Conservation (phyloP, 30 jellyfish, hydroid and myxozoan genomes). For the Hydractinia echinata region DNA sequence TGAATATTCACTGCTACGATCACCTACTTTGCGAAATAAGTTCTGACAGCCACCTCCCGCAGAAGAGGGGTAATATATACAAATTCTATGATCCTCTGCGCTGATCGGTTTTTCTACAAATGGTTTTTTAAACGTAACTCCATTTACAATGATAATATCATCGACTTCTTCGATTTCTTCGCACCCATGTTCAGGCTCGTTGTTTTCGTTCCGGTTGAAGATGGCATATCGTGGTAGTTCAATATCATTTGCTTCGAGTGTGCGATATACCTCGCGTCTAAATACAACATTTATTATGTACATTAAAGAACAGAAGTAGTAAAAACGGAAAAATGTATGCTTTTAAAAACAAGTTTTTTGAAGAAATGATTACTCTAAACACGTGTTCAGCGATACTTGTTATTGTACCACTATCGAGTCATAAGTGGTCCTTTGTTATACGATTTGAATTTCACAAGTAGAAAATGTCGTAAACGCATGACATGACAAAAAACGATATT, state of each 20-base stretch:
- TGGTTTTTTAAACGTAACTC: constrained; percentile 78
- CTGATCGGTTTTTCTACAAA: constrained; percentile 95
- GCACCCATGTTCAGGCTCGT: constrained; percentile 60
- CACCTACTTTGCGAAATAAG: constrained; percentile 81
- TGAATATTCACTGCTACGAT: constrained; percentile 90
- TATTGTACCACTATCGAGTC: too few relatives aligned
- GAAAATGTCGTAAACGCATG: too few relatives aligned
- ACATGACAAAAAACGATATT: too few relatives aligned
- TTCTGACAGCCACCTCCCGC: constrained; percentile 98
- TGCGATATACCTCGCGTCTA: constrained; percentile 73
- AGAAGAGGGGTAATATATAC: constrained; percentile 72
- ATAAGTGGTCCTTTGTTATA: too few relatives aligned
- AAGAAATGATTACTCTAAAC: too few relatives aligned
- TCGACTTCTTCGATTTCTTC: constrained; percentile 73
- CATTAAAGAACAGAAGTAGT: too few relatives aligned
- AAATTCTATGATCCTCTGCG: constrained; percentile 89
- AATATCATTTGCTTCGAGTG: constrained; percentile 57
- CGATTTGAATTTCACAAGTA: too few relatives aligned
- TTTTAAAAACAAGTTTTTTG: too few relatives aligned
- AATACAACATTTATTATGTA: too few relatives aligned
- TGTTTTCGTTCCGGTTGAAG: constrained; percentile 62
- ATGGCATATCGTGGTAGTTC: constrained; percentile 86
- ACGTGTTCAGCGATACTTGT: too few relatives aligned
- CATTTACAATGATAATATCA: constrained; percentile 68
- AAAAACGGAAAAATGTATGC: too few relatives aligned